A percentile compares a stretch with the other conserved stretches of the same genome.
phyloP scores from a whole-genome alignment of 2,888 invertebrate species.

The Acleris cristana region DNA sequence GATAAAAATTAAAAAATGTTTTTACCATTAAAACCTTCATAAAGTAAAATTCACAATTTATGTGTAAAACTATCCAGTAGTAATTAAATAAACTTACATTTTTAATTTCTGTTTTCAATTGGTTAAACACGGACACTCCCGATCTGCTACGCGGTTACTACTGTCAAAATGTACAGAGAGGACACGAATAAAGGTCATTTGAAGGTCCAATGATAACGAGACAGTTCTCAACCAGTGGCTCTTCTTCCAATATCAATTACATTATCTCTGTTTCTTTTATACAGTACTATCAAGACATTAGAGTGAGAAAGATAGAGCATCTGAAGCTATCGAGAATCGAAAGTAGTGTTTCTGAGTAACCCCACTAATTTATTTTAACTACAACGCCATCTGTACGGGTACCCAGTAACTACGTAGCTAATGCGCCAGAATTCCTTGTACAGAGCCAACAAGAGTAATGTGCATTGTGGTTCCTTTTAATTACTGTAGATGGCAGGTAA shows the following conservation, averaged over 20 bases:
- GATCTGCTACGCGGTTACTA: conserved; percentile 65
- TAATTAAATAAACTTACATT: conserved; percentile 50
- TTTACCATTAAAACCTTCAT: neutral
- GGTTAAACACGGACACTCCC: conserved; percentile 69
- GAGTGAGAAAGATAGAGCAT: too few species aligned
- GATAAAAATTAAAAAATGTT: neutral
- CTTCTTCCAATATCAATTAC: too few species aligned
- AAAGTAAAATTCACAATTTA: neutral
- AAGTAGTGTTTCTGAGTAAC: too few species aligned
- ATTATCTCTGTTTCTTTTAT: too few species aligned
- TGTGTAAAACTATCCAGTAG: conserved; percentile 4
- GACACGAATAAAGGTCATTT: conserved; percentile 79
- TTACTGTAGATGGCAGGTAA: conserved; percentile 16
- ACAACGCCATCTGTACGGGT: conserved; percentile 41
- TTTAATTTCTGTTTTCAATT: conserved; percentile 47
- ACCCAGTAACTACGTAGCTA: neutral
- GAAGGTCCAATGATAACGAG: conserved; percentile 73
- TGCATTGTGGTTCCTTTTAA: neutral
- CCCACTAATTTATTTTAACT: conserved; percentile 25
- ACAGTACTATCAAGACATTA: too few species aligned
- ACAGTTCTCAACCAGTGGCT: conserved; percentile 23
- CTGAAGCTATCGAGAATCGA: too few species aligned
- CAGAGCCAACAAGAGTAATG: too few species aligned
- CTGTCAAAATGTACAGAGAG: conserved; percentile 71
- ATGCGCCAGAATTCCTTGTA: neutral